Evolutionary conservation across 2,113 vertebrate species (phyloP).

Genomic region (Nasalis larvatus): DNA sequence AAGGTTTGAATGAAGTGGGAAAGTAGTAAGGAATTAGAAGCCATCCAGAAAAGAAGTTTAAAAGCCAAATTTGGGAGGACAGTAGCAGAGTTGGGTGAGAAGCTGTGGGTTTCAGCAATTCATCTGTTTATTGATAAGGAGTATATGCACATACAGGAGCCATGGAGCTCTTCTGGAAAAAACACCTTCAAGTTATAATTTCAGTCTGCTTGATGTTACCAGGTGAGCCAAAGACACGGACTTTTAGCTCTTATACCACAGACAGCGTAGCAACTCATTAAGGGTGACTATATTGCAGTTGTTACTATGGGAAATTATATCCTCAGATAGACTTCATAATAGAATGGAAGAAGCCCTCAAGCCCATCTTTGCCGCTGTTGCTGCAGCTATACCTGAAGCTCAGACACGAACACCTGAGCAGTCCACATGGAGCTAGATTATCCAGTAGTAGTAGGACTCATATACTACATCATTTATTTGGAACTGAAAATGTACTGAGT

Average conservation of each 20-base stretch:
- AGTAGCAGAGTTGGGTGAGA: not conserved
- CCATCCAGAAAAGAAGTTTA: not conserved
- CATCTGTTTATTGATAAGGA: not conserved
- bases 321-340: not conserved
- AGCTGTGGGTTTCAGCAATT: not conserved
- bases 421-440: not conserved
- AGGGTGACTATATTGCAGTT: not conserved
- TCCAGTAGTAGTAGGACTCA: not conserved
- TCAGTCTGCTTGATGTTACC: not conserved
- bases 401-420: not conserved
- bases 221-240: not conserved
- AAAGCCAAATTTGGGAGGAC: fast-evolving
- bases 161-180: not conserved
- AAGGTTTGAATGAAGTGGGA: not conserved
- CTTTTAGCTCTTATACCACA: not conserved
- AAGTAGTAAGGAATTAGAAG: not conserved
- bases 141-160: not conserved
- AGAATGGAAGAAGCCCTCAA: not conserved
- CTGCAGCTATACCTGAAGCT: not conserved
- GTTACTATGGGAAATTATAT: not conserved
- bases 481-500: not conserved
- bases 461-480: not conserved
- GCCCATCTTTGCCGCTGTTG: not conserved
- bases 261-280: not conserved
- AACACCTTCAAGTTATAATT: not conserved